phyloP scores from a whole-genome alignment of 2,888 invertebrate genomes.

The Ephialtes manifestator region DNA sequence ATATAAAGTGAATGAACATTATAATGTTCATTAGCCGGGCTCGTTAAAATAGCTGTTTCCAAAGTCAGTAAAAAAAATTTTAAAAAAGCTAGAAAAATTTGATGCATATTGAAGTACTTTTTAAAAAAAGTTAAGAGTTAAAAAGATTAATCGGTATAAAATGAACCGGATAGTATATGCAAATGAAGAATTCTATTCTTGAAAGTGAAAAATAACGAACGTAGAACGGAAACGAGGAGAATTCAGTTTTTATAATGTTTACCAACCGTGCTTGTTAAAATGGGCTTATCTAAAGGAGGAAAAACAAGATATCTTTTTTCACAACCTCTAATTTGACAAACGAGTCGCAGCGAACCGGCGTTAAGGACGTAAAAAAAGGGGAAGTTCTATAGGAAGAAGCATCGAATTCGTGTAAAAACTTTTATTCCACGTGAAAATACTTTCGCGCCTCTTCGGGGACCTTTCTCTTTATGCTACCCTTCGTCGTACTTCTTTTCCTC shows the following conservation, averaged over 20 bases:
- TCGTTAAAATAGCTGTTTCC: too few species aligned
- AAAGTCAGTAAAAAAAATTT: too few species aligned
- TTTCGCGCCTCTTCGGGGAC: not conserved
- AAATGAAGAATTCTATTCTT: too few species aligned
- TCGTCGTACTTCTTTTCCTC: not conserved
- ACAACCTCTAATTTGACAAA: conserved; percentile 35
- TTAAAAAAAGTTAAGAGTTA: too few species aligned
- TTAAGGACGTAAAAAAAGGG: not conserved
- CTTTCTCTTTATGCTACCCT: not conserved
- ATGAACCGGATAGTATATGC: too few species aligned
- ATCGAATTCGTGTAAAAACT: conserved; percentile 42
- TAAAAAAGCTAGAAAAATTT: too few species aligned
- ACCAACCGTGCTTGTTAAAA: not conserved
- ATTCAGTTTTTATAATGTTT: not conserved
- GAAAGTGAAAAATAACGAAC: not conserved
- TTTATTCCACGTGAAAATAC: conserved; percentile 39
- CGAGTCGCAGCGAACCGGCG: not conserved
- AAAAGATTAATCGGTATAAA: too few species aligned
- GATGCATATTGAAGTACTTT: too few species aligned
- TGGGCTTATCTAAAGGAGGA: not conserved
- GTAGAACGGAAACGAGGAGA: not conserved
- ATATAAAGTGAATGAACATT: too few species aligned
- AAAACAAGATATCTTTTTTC: conserved; percentile 24
- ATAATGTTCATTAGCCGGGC: too few species aligned
- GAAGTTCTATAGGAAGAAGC: not conserved